Conservation (phyloP, 2,113 vertebrate species). For the Antechinus flavipes region DNA sequence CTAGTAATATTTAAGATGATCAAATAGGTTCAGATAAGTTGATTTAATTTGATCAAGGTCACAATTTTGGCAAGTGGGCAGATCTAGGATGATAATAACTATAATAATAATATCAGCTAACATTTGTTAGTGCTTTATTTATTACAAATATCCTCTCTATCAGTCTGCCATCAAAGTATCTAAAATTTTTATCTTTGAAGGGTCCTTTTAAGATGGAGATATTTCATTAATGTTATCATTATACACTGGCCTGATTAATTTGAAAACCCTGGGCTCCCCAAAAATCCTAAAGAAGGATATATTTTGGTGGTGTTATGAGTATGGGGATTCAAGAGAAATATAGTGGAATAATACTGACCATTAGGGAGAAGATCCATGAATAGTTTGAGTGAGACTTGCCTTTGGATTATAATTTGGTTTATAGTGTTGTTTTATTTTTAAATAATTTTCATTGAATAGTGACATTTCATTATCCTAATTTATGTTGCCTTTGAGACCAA, state of each 20-base stretch:
- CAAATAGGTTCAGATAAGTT: neutral
- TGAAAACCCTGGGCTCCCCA: neutral
- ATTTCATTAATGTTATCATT: neutral
- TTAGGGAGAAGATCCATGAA: neutral
- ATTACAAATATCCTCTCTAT: neutral
- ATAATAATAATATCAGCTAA: neutral
- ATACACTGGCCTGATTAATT: neutral
- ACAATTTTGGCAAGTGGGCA: neutral
- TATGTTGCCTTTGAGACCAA: neutral
- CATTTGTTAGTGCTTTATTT: neutral
- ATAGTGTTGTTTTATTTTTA: neutral
- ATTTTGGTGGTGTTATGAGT: neutral
- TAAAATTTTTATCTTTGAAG: neutral
- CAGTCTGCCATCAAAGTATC: neutral
- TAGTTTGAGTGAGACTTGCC: neutral
- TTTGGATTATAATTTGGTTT: neutral
- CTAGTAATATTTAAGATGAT: neutral
- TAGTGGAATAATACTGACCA: neutral
- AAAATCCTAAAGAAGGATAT: neutral
- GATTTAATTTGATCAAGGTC: neutral
- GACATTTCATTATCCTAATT: no score
- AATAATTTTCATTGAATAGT: neutral
- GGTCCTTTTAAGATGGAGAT: neutral
- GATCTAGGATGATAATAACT: neutral
- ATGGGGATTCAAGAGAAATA: neutral